Evolutionary conservation across 2,797 vertebrate species (phyloP), one percentile per base, ranked within the genome.

Genomic region (Podargus strigoides): DNA sequence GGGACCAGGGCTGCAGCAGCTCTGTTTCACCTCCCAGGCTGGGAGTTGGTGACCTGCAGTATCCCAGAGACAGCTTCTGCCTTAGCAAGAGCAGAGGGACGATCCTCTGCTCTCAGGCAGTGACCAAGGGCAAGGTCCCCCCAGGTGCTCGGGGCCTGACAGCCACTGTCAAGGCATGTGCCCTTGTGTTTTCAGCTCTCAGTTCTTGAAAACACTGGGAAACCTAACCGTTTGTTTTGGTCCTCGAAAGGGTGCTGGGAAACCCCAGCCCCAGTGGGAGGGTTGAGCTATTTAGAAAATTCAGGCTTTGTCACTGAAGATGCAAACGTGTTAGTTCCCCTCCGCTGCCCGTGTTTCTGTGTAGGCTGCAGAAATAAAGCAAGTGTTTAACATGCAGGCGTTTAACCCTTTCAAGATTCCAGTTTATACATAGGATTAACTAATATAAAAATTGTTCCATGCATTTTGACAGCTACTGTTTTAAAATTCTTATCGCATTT

Each of bases 401-500:
- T 90, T 96, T 97, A 95, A 97, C 93, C 87, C 92, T 93, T 96
- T 78, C 32, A 32, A 53, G 59, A n/a, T 47, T 36, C 30, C 2
- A 1, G 49, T 85, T 85, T 88, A 68, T 84, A 36, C 53, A 56
- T 12, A 60, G n/a, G n/a, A 32, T 47, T 75, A 91, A 66, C 88
- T 62, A 88, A 91, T 34, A 50, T 1, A 82, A 67, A 89, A 86
- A 78, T 36, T 1, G 0, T 56, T 80, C 10, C 0, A 19, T 41
- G 39, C 13, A 0, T 94, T 93, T 83, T 77, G 75, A 66, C 93
- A 91, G 94, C 64, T 67, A 69, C 88, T 94, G 79, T 96, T 96
- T 96, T 94, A 94, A 94, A 92, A 93, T 91, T 88, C 55, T 95
- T 97, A 96, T 97, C 96, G 22, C 58, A 19, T 52, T 85, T 94